Percentiles rank a stretch among this genome's conserved stretches.
Conservation (phyloP, 2,888 invertebrate species). For the Tanypteryx hageni region DNA sequence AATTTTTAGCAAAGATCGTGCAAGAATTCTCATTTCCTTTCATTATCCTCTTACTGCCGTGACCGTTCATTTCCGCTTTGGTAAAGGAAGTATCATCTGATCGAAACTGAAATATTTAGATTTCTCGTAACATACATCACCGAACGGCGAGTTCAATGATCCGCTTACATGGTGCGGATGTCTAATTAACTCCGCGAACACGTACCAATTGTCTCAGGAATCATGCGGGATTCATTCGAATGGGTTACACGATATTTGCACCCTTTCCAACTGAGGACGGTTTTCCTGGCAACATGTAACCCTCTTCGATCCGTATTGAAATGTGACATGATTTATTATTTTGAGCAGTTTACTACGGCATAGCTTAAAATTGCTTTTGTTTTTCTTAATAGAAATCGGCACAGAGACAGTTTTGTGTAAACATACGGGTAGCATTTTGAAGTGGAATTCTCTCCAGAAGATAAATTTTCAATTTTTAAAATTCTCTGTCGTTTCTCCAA, state of each 20-base stretch:
- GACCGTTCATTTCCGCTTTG: background rate
- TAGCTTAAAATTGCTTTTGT: too few species aligned
- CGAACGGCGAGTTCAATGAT: background rate
- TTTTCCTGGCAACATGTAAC: background rate
- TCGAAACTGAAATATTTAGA: background rate
- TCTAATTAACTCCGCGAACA: conserved; percentile 18
- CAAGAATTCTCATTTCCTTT: too few species aligned
- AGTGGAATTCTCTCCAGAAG: too few species aligned
- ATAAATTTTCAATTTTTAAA: too few species aligned
- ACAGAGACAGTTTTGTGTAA: too few species aligned
- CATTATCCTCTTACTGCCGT: background rate
- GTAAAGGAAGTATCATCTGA: background rate
- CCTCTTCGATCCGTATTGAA: background rate
- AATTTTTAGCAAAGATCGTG: too few species aligned
- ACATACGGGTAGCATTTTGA: too few species aligned
- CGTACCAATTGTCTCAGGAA: background rate
- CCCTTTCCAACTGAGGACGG: background rate
- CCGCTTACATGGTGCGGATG: background rate
- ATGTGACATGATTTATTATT: too few species aligned
- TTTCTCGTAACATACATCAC: background rate
- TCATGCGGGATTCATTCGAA: conserved; percentile 21
- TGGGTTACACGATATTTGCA: background rate
- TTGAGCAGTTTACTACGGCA: too few species aligned
- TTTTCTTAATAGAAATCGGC: too few species aligned
- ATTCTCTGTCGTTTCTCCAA: too few species aligned